Base-by-base conservation (phyloP, 2,797 vertebrate species). In the Sebastiscus tertius region DNA sequence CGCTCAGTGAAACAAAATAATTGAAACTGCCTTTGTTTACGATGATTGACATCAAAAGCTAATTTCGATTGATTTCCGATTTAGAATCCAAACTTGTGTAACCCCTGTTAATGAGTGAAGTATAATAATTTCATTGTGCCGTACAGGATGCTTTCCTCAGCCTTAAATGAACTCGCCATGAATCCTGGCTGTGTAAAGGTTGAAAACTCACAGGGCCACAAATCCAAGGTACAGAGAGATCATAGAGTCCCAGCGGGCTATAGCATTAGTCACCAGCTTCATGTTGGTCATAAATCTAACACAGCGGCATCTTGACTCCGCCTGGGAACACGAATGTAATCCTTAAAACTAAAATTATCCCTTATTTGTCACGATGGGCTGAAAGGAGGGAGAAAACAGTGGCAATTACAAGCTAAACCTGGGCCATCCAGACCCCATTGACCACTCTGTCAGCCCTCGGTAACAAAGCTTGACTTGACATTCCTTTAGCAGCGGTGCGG, bases 401-500 rank as follows among this genome's bases (percentile, higher is more conserved):
- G 62, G 77, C 61, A 60, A 92, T 92, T 88, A 89, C 79, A 87
- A 81, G 81, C 80, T 83, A 80, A 90, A 86, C 75, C 91, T 83
- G 52, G 59, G 85, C 87, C 87, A 92, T 93, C 84, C 82, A 86
- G 86, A 89, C 78, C 82, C 80, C 90, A 91, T 92, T 93, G 94
- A 93, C 93, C 89, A 85, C 85, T 90, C 82, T 87, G 91, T 94
- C 91, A 93, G 89, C 85, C 87, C 64, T 86, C 56, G 56, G 78
- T 90, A 88, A 89, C 84, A 84, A 88, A 87, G 90, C 89, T 90
- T 83, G 92, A 90, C 93, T 91, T 93, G 93, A 93, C 93, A 92
- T 92, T 93, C 89, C 74, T 88, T 94, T 94, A 92, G 90, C 64
- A 56, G 83, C 58, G 56, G 75, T 65, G 79, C 2, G 22, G 88